Percentiles rank a stretch among this genome's conserved stretches.
Evolutionary conservation across 92 coral and sea anemone species (phyloP).

Genomic region (Phenganax subtilis): DNA sequence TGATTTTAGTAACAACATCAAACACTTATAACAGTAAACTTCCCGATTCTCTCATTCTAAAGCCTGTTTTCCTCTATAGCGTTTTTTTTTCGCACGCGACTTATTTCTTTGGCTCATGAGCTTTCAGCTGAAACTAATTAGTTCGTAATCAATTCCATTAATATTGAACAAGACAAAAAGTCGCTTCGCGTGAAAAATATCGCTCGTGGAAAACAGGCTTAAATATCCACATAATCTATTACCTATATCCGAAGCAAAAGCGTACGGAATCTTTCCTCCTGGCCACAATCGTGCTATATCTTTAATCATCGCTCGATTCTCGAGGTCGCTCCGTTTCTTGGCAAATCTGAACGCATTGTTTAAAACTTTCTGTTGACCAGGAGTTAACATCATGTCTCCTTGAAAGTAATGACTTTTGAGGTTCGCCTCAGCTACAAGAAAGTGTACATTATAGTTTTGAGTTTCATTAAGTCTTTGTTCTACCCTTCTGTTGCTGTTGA

Average conservation of each 20-base stretch:
- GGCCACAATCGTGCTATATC: slow-evolving; percentile 62
- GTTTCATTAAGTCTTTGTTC: background rate
- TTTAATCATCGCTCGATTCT: slow-evolving; percentile 45
- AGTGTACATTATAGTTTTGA: background rate
- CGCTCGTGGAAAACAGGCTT: background rate
- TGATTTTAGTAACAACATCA: background rate
- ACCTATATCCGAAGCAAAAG: slow-evolving; percentile 46
- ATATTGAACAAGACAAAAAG: no score
- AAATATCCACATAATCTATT: slow-evolving; percentile 13
- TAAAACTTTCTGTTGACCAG: slow-evolving; percentile 39
- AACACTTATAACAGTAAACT: background rate
- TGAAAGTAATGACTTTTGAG: slow-evolving; percentile 62
- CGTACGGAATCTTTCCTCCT: slow-evolving; percentile 45
- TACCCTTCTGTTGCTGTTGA: background rate
- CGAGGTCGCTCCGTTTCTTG: slow-evolving; percentile 25
- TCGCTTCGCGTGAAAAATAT: no score
- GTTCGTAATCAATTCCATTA: no score
- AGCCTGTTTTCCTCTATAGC: background rate
- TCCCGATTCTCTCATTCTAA: background rate
- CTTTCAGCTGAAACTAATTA: no score
- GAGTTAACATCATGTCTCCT: slow-evolving; percentile 81
- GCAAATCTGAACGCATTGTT: slow-evolving; percentile 22
- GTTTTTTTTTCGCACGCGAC: no score
- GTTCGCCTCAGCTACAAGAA: slow-evolving; percentile 62
- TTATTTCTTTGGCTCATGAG: no score